These are phyloP conservation scores for Alloscopus bannaensis DNA, from an alignment of 2,888 invertebrate species.

Conservation along the genomic window DNA sequence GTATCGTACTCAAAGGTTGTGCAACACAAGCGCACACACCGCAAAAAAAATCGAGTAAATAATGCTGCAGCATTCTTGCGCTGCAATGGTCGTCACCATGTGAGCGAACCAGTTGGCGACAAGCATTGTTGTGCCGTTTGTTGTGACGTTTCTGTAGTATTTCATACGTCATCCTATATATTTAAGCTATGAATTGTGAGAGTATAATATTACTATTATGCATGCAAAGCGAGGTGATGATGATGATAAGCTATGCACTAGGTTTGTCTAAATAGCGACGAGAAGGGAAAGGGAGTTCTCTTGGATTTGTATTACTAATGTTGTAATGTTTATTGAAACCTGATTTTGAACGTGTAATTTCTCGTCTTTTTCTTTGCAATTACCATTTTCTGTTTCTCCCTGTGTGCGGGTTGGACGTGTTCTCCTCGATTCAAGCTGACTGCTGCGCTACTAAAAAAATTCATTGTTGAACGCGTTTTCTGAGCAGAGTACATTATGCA, in stretches of 20 bases:
- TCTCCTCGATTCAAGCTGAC: too few species aligned
- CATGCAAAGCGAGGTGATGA: too few species aligned
- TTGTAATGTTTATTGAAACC: conserved; percentile 27
- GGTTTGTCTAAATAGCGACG: neutral
- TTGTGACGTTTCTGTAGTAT: too few species aligned
- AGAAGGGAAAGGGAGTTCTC: neutral
- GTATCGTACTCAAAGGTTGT: conserved; percentile 17
- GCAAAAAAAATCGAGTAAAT: too few species aligned
- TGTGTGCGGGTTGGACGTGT: too few species aligned
- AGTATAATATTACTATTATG: too few species aligned
- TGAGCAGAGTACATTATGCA: too few species aligned
- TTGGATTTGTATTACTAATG: conserved; percentile 15
- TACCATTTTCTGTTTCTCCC: too few species aligned
- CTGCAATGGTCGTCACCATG: conserved; percentile 10
- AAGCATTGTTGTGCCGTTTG: neutral
- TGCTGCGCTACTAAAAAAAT: too few species aligned
- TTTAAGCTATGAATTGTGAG: too few species aligned
- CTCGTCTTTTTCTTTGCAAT: conserved; percentile 29
- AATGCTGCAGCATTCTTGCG: neutral
- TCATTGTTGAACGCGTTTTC: too few species aligned
- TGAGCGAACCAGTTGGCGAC: conserved; percentile 17
- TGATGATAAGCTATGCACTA: neutral
- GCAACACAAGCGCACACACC: conserved; percentile 6
- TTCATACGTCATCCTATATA: too few species aligned
- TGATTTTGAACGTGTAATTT: conserved; percentile 8